These are phyloP conservation scores for Eucidaris tribuloides DNA, from an alignment of 35 echinoderm and acorn worm species.

Conservation along the genomic window DNA sequence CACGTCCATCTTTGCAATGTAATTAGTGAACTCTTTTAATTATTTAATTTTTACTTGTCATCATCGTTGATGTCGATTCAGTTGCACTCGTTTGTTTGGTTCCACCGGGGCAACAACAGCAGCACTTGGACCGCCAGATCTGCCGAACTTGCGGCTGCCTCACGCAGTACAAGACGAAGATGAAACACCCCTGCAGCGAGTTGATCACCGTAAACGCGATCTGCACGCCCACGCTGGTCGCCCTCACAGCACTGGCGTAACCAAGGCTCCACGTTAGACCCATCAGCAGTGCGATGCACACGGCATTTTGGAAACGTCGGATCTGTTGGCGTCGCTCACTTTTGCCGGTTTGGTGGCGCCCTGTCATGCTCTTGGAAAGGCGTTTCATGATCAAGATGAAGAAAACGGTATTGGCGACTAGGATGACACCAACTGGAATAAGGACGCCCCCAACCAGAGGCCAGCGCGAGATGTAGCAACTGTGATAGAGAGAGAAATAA, in stretches of 20 bases:
- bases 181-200: slow-evolving; percentile 49
- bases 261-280: slow-evolving; percentile 49
- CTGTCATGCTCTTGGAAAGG: not conserved
- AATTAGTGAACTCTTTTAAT: too few relatives aligned
- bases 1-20: too few relatives aligned
- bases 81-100: too few relatives aligned
- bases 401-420: slow-evolving; percentile 28
- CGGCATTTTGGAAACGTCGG: slow-evolving; percentile 23
- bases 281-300: slow-evolving; percentile 21
- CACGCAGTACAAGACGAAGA: slow-evolving; percentile 39
- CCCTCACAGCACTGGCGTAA: not conserved
- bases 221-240: not conserved
- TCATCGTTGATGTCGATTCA: too few relatives aligned
- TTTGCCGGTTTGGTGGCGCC: not conserved
- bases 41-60: too few relatives aligned
- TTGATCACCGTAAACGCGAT: slow-evolving; percentile 33
- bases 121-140: too few relatives aligned
- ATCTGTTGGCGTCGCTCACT: too few relatives aligned
- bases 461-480: slow-evolving; percentile 6
- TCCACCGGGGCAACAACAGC: too few relatives aligned
- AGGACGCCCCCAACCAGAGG: not conserved
- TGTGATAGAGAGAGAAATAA: too few relatives aligned
- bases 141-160: slow-evolving; percentile 6
- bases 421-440: slow-evolving; percentile 2
- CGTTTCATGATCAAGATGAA: slow-evolving; percentile 16